Base-by-base conservation (phyloP, 1,140 invertebrate genomes). In the Charaxes varanes region DNA sequence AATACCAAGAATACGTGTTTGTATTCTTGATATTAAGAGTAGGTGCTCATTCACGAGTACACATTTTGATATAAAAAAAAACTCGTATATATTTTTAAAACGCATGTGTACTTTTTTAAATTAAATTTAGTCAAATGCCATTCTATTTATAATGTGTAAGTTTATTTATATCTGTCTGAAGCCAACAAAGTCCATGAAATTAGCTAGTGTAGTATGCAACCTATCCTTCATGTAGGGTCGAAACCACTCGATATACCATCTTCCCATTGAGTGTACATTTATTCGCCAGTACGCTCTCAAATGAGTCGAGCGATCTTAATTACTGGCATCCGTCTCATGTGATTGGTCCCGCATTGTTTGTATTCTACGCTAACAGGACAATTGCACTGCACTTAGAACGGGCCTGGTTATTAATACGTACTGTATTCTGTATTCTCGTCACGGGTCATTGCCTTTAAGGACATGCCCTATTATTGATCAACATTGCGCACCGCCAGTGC, bases 311-410 rank as follows among this genome's bases (percentile, higher is more conserved):
- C 42, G 35, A 57, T 72, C 66, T 80, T 79, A 70, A 74, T 79
- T 77, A 70, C 63, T 44, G 48, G 24, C 69, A 76, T 79, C 71
- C 70, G 73, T 53, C 37, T 47, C 53, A 64, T 72, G 69, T 70
- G 71, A 78, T 76, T 76, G 70, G 55, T 51, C 67, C 63, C 61
- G 56, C 69, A 71, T 69, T 76, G 71, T 79, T 78, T 74, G 69
- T 62, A 30, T 59, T 48, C 52, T 53, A 47, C 33, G 41, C 58
- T 56, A 71, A 71, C 67, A 62, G 62, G 62, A 69, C 70, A 71
- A 73, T 73, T 76, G 66, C 66, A 68, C 58, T 65, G 64, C 69
- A 70, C 60, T 64, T 59, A 58, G 60, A 54, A 59, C 42, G 21
- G 31, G 44, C 49, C 40, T 47, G 46, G 51, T 55, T 67, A 67